phyloP scores from a whole-genome alignment of 2,113 vertebrate species.

The Lates calcarifer region DNA sequence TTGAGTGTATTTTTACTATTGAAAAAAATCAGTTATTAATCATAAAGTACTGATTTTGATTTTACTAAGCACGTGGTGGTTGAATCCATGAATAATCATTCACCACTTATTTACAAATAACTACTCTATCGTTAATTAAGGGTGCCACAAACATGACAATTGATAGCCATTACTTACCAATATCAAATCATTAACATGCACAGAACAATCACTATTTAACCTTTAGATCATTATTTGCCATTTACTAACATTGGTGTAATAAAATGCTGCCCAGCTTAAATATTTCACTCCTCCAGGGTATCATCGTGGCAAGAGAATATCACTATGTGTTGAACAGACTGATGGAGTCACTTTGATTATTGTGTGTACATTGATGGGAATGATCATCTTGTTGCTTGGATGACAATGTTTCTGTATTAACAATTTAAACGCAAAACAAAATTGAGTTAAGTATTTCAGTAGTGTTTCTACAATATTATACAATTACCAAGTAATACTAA shows the following conservation, averaged over 20 bases:
- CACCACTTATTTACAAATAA: slow-evolving; percentile 23
- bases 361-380: slow-evolving; percentile 31
- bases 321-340: slow-evolving; percentile 8
- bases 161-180: slow-evolving; percentile 19
- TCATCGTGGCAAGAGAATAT: slow-evolving; percentile 31
- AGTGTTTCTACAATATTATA: slow-evolving; percentile 57
- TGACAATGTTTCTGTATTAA: slow-evolving; percentile 28
- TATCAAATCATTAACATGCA: slow-evolving; percentile 51
- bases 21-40: background rate
- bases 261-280: slow-evolving; percentile 7
- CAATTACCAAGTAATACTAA: slow-evolving; percentile 55
- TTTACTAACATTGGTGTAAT: slow-evolving; percentile 59
- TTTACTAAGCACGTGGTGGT: background rate
- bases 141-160: slow-evolving; percentile 21
- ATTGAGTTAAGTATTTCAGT: slow-evolving; percentile 23
- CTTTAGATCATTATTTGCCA: slow-evolving; percentile 67
- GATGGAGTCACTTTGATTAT: slow-evolving; percentile 29
- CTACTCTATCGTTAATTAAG: background rate
- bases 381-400: slow-evolving; percentile 16
- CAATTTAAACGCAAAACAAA: slow-evolving; percentile 39
- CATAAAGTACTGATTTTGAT: background rate
- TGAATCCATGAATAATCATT: background rate
- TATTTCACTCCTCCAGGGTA: slow-evolving; percentile 3
- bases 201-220: slow-evolving; percentile 46
- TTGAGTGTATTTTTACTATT: background rate